Evolutionary conservation across 2,888 invertebrate species (phyloP), one percentile per base, ranked within the genome.

Genomic region (Fragum whitleyi): DNA sequence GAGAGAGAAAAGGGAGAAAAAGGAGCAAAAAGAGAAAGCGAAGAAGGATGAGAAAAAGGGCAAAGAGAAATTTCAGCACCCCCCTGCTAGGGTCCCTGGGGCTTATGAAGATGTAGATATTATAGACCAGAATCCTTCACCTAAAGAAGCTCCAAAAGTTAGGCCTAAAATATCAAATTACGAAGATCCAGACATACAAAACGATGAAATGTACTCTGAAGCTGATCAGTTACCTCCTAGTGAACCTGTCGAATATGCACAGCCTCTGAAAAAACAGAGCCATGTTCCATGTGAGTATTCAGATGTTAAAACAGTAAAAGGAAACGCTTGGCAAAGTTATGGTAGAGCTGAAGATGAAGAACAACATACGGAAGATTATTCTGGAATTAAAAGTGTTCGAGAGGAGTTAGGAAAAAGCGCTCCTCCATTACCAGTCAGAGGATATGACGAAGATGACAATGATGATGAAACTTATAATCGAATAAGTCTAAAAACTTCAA

Each of bases 281-380:
- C 57, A 55, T 79, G 47, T 42, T 36, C 65, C 21, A 65, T 39
- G 42, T 26, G 65, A 65, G 21, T 88, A 88, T 73, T 53, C 86
- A 14, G 76, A 79, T 51, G 78, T 84, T 11, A 61, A 79, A 51
- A 74, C 76, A 53, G 72, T 78, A 11, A 39, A 67, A 16, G 79
- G 79, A 23, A 82, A 84, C 77, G 86, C 87, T 1, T 89, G 88
- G 88, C 82, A 77, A 67, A 69, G 65, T n/a, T 71, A 77, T 68
- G 86, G 81, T 7, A 59, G 81, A 2, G n/a, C 57, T 1, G 75
- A 79, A 39, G 76, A 74, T 16, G 85, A 87, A n/a, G 65, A 68
- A 39, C 19, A 71, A 6, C 86, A 86, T 59, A 74, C 74, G 16
- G 88, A 89, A 70, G 73, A 87, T 61, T 89, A 80, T 67, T 51